Conservation (phyloP, 2,888 invertebrate genomes). For the Neocrepidodera transversa region DNA sequence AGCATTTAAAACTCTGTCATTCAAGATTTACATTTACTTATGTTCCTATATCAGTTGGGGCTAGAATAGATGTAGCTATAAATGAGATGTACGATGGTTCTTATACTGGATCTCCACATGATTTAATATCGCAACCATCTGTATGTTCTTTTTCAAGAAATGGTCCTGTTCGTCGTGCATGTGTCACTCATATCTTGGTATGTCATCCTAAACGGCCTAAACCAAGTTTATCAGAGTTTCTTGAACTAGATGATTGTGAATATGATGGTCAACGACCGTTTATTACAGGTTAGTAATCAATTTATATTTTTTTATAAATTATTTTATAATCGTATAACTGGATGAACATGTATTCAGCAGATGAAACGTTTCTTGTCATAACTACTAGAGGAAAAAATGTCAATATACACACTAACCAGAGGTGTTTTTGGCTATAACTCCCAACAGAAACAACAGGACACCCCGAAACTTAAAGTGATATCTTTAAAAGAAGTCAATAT, state of each 20-base stretch:
- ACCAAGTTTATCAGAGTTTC: conserved; percentile 84
- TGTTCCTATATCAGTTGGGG: conserved; percentile 76
- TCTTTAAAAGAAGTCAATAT: no score
- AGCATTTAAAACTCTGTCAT: conserved; percentile 93
- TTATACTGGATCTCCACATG: conserved; percentile 92
- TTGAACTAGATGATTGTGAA: conserved; percentile 86
- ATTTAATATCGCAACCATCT: conserved; percentile 77
- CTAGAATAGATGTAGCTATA: conserved; percentile 92
- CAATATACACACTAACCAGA: no score
- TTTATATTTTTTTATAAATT: no score
- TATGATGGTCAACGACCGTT: conserved; percentile 86
- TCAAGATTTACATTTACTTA: conserved; percentile 93
- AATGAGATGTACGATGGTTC: conserved; percentile 96
- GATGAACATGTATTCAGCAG: no score
- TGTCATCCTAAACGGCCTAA: conserved; percentile 72
- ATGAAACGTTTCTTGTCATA: no score
- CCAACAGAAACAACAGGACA: no score
- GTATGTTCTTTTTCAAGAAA: conserved; percentile 74
- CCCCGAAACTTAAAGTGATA: no score
- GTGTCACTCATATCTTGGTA: conserved; percentile 80
- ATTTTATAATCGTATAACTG: no score
- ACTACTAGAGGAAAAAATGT: no score
- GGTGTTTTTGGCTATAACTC: no score
- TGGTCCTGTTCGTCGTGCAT: conserved; percentile 76
- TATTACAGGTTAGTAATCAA: conserved; percentile 66